Base-by-base conservation (phyloP, 2,888 invertebrate genomes). In the Empis livida region DNA sequence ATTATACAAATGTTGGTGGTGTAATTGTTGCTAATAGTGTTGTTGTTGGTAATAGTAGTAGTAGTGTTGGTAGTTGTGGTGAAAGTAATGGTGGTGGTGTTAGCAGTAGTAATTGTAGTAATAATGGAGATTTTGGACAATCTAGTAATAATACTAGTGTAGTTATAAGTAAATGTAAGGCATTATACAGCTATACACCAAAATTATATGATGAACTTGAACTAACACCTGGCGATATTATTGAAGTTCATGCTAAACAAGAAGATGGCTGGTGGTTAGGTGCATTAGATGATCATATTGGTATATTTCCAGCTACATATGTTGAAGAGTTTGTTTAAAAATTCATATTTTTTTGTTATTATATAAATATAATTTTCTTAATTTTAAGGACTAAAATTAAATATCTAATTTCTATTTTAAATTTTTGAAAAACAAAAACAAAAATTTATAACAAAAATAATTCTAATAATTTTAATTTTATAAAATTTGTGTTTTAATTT, bases 261-360 rank as follows among this genome's bases (percentile, higher is more conserved):
- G 86, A 85, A 31, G 91, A 92, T 61, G 93, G 91, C 35, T 94
- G 94, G 94, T 94, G 93, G 93, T 76, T 89, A 49, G 94, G 93
- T 4, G 89, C 92, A 59, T 82, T 59, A 89, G 41, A 61, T 44
- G 60, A 92, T 40, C 77, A 78, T 52, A 81, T 87, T 51, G 94
- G 94, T 23, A 91, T 92, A 57, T 94, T 94, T 62, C 94, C 94
- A 0, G 92, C 93, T 0, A 93, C 92, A 1, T 94, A 94, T 63
- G 93, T 94, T 10, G 87, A 93, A 72, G 83, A 88, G 67, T 78
- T 87, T 53, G 68, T 60, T 51, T 67, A 55, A 48, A 49, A 20
- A 20, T 20, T 5, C 20, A 5, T 20, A 5, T 20, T 20, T 20
- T 20, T 20, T 20, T 20, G 3, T 20, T 20, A 27, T 4, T 27